Conservation (phyloP, 2,113 vertebrate species). For the Gavia stellata region DNA sequence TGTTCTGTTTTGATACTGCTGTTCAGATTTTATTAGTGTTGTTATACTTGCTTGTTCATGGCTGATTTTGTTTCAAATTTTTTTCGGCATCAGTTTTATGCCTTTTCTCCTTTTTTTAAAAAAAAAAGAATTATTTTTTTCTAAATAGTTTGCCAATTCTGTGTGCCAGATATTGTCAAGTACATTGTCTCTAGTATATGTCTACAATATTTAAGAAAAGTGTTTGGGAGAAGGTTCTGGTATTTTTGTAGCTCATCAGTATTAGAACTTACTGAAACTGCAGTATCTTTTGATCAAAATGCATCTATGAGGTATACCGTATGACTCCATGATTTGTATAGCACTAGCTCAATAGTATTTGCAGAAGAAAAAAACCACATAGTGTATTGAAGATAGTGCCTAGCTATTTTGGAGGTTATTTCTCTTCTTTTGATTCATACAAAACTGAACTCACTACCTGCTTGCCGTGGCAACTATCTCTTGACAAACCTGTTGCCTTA, state of each 20-base stretch:
- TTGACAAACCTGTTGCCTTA: conserved; percentile 38
- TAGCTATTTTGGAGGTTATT: background rate
- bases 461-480: conserved; percentile 57
- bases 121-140: background rate
- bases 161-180: background rate
- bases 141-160: background rate
- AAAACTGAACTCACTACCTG: conserved; percentile 21
- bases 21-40: background rate
- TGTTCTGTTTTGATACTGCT: background rate
- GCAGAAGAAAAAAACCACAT: background rate
- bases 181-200: background rate
- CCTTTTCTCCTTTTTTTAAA: background rate
- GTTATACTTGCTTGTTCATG: background rate
- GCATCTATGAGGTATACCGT: background rate
- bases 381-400: background rate
- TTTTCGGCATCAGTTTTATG: background rate
- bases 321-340: background rate
- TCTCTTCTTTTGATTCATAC: background rate
- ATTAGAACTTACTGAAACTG: background rate
- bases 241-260: background rate
- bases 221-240: background rate
- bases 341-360: background rate
- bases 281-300: background rate
- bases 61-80: background rate
- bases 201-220: background rate